A percentile compares a stretch with the other conserved stretches of the same genome.
Conservation (phyloP, 2,113 vertebrate species). For the Cheirogaleus medius region DNA sequence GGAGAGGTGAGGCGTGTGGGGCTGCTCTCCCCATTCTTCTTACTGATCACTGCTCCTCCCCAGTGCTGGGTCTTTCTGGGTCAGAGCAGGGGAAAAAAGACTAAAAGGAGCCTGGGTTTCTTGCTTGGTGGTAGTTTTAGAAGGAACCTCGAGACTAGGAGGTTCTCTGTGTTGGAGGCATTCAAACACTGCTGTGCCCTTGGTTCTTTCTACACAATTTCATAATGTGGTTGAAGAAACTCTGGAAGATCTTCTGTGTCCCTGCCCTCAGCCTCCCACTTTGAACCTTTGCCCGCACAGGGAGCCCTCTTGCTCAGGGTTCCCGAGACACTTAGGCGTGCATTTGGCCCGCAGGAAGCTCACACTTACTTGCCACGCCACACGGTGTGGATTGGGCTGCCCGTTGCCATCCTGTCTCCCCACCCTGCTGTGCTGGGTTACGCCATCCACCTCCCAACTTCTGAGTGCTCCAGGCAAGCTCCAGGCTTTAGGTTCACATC, state of each 20-base stretch:
- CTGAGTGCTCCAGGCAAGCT: neutral
- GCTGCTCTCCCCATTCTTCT: neutral
- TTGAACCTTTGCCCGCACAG: neutral
- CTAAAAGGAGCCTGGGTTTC: neutral
- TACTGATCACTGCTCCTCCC: neutral
- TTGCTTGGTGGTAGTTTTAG: neutral
- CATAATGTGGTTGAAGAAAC: neutral
- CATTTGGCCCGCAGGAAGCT: neutral
- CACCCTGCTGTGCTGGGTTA: neutral
- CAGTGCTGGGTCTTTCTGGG: neutral
- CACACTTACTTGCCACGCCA: neutral
- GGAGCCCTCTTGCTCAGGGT: neutral
- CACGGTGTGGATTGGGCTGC: accelerated
- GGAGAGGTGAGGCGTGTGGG: neutral
- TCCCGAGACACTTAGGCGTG: neutral
- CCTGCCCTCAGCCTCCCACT: neutral
- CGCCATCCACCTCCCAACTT: neutral
- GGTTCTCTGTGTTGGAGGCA: neutral
- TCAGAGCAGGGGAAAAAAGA: neutral
- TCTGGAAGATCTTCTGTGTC: neutral
- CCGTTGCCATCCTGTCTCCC: too few relatives aligned
- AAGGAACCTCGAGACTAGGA: neutral
- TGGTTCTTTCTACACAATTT: neutral
- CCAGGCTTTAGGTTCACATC: neutral
- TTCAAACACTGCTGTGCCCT: neutral